Conservation (phyloP, 2,888 invertebrate species). For the Cataglyphis livida region DNA sequence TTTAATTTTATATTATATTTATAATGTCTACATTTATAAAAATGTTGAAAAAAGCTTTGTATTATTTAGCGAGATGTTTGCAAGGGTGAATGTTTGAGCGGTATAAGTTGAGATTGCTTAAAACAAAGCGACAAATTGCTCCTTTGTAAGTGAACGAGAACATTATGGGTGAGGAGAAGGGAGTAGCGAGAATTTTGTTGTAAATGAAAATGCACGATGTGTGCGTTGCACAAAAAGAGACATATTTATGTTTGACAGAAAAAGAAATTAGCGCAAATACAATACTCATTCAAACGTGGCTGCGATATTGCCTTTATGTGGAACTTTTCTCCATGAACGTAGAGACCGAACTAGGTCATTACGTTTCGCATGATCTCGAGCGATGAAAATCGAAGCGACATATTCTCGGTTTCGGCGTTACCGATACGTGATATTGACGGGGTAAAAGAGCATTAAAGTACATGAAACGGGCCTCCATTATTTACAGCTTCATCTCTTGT, state of each 20-base stretch:
- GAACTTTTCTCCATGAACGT: not conserved
- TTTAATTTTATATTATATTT: not conserved
- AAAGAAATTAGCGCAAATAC: constrained; percentile 8
- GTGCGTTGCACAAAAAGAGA: not conserved
- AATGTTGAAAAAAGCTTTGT: not conserved
- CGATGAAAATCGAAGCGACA: not conserved
- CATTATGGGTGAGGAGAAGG: not conserved
- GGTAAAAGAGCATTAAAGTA: constrained; percentile 7
- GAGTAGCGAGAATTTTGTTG: not conserved
- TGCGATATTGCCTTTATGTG: not conserved
- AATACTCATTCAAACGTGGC: constrained; percentile 4
- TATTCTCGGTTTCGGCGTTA: not conserved
- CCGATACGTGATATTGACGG: not conserved
- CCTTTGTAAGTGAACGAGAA: constrained; percentile 1
- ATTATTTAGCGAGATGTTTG: constrained; percentile 24
- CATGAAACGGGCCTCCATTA: constrained; percentile 5
- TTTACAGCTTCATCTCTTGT: constrained; percentile 10
- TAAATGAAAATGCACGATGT: constrained; percentile 2
- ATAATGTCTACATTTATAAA: not conserved
- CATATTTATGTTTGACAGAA: not conserved
- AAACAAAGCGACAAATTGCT: constrained; percentile 27
- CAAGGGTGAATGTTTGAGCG: constrained; percentile 20
- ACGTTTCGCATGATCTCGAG: not conserved
- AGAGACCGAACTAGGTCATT: not conserved
- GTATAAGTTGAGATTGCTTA: constrained; percentile 23